Conservation (phyloP, 2,888 invertebrate species). For the Apamea monoglypha region DNA sequence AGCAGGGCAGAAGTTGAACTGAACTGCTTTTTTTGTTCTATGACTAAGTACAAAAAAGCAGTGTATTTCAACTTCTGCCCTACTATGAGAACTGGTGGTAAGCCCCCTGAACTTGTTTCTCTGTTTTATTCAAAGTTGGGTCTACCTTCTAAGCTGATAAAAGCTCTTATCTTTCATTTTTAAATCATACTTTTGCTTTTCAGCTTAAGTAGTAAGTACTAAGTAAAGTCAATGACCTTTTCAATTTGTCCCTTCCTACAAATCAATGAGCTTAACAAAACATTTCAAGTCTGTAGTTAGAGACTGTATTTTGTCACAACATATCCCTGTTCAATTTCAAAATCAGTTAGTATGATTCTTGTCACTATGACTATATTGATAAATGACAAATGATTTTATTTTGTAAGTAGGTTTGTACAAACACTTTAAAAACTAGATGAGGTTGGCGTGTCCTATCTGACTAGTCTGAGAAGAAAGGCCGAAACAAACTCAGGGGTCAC, state of each 20-base stretch:
- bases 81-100: too few species aligned
- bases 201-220: not conserved
- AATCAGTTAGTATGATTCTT: not conserved
- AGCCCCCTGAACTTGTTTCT: not conserved
- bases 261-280: not conserved
- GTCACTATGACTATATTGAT: not conserved
- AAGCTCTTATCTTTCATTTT: not conserved
- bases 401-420: too few species aligned
- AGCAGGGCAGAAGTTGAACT: too few species aligned
- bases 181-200: slow-evolving; percentile 2
- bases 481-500: too few species aligned
- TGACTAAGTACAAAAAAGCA: too few species aligned
- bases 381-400: too few species aligned
- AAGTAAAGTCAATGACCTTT: slow-evolving; percentile 4
- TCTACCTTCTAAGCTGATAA: not conserved
- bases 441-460: too few species aligned
- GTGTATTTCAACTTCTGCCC: too few species aligned
- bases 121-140: not conserved
- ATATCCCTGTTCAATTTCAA: not conserved
- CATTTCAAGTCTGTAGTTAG: not conserved
- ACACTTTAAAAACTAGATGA: too few species aligned
- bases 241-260: not conserved
- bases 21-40: too few species aligned
- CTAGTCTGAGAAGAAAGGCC: too few species aligned
- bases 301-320: not conserved